Evolutionary conservation across 2,113 vertebrate species (phyloP).

Genomic region (Dasyprocta punctata): DNA sequence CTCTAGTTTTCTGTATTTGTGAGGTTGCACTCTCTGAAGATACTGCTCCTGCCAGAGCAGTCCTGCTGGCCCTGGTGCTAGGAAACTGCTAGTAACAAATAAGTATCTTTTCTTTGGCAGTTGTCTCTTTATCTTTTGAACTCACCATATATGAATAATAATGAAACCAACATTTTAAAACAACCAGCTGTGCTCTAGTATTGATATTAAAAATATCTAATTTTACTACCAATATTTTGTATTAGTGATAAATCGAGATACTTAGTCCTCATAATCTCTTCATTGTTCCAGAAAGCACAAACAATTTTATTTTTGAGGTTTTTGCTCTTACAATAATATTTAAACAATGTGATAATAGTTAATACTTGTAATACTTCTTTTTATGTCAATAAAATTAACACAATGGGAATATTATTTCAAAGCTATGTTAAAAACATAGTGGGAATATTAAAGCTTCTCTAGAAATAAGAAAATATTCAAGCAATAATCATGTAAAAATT

Average conservation of each 20-base stretch:
- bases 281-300: not conserved
- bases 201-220: not conserved
- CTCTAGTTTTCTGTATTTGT: not conserved
- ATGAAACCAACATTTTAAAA: not conserved
- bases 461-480: not conserved
- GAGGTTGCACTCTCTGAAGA: not conserved
- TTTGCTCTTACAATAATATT: not conserved
- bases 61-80: not conserved
- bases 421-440: not conserved
- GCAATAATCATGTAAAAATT: not conserved
- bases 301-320: not conserved
- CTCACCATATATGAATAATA: not conserved
- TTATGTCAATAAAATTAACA: slow-evolving; percentile 14
- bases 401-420: slow-evolving; percentile 27
- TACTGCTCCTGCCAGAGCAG: not conserved
- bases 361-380: not conserved
- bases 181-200: not conserved
- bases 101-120: not conserved
- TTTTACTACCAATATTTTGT: not conserved
- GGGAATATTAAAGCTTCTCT: not conserved
- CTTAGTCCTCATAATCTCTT: not conserved
- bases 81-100: not conserved
- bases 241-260: not conserved
- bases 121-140: not conserved
- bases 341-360: not conserved